Conservation (phyloP, 2,888 invertebrate species). For the Thymelicus acteon region DNA sequence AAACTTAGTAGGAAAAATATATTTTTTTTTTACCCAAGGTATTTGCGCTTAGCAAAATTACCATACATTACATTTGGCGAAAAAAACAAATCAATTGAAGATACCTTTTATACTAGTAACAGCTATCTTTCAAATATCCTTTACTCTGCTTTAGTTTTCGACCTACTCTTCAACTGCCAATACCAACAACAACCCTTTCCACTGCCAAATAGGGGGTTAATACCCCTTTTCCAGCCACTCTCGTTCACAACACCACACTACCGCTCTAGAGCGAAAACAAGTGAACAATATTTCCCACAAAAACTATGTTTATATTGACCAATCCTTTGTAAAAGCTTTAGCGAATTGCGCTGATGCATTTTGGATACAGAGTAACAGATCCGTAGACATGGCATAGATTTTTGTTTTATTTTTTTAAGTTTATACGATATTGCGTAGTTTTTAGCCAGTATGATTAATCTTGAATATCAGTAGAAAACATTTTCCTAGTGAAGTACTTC, state of each 20-base stretch:
- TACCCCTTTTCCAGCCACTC: background rate
- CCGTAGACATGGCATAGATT: background rate
- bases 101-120: too few species aligned
- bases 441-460: too few species aligned
- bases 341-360: constrained; percentile 16
- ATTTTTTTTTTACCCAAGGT: too few species aligned
- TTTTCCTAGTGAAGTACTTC: too few species aligned
- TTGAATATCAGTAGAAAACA: too few species aligned
- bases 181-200: background rate
- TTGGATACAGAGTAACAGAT: background rate
- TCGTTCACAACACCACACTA: background rate
- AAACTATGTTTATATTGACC: constrained; percentile 26
- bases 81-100: too few species aligned
- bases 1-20: too few species aligned
- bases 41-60: too few species aligned
- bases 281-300: constrained; percentile 15
- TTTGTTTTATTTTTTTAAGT: background rate
- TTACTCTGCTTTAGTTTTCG: background rate
- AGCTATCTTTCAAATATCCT: too few species aligned
- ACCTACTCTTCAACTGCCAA: background rate
- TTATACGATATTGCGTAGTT: background rate
- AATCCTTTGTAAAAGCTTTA: constrained; percentile 28
- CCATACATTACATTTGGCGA: too few species aligned
- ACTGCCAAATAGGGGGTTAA: background rate
- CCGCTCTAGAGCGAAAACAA: constrained; percentile 7